A percentile compares a stretch with the other conserved stretches of the same genome.
These are phyloP conservation scores for Drosophila cracens DNA, from an alignment of 2,888 invertebrate species.

Conservation along the genomic window DNA sequence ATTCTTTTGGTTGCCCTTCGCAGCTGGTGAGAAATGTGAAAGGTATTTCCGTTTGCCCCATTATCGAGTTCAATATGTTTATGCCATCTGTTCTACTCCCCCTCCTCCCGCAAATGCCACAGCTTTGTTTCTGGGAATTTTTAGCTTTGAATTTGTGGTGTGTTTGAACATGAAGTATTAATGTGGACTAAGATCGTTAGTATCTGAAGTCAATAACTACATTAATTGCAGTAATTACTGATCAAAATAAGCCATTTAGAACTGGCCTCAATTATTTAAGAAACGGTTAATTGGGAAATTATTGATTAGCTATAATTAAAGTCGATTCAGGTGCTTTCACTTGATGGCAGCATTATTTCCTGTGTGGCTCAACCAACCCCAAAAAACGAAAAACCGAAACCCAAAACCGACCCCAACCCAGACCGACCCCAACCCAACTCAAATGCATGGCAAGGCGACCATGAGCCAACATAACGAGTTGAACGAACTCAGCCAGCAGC, in stretches of 20 bases:
- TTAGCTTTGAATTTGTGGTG: background rate
- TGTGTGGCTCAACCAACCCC: conserved; percentile 14
- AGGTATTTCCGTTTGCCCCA: conserved; percentile 67
- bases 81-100: background rate
- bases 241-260: background rate
- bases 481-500: conserved; percentile 71
- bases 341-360: conserved; percentile 33
- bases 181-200: background rate
- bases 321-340: conserved; percentile 24
- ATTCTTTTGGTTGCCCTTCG: conserved; percentile 61
- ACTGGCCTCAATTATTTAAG: conserved; percentile 39
- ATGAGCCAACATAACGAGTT: conserved; percentile 66
- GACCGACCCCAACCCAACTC: conserved; percentile 11
- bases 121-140: conserved; percentile 11
- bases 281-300: conserved; percentile 14
- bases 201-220: background rate
- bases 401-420: background rate
- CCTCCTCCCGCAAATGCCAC: background rate
- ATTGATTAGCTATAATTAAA: conserved; percentile 46
- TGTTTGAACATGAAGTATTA: background rate
- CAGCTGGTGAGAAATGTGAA: conserved; percentile 60
- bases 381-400: conserved; percentile 1
- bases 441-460: conserved; percentile 69
- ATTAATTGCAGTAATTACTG: background rate
- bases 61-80: conserved; percentile 28